These are phyloP conservation scores for Sipha maydis DNA, from an alignment of 2,888 invertebrate species.

Conservation along the genomic window DNA sequence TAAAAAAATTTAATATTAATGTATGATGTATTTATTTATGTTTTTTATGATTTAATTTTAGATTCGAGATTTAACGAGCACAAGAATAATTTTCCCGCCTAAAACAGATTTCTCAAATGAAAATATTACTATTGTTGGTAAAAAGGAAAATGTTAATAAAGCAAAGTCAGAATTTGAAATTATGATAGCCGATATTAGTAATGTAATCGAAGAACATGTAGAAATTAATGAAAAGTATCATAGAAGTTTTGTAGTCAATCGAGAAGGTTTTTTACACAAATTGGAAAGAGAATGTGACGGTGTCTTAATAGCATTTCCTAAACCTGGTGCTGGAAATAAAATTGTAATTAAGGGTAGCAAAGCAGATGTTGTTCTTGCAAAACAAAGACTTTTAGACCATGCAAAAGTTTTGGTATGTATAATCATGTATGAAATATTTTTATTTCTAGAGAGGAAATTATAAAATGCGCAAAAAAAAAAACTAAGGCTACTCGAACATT, in stretches of 20 bases:
- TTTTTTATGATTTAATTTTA: constrained; percentile 64
- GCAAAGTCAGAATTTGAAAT: constrained; percentile 86
- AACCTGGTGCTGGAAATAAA: constrained; percentile 67
- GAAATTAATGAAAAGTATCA: constrained; percentile 91
- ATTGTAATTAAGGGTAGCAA: constrained; percentile 87
- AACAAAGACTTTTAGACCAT: constrained; percentile 86
- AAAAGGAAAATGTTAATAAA: constrained; percentile 87
- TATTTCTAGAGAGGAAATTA: too few species aligned
- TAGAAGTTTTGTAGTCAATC: constrained; percentile 91
- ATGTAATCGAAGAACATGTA: constrained; percentile 88
- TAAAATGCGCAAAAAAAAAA: too few species aligned
- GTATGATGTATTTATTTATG: not conserved
- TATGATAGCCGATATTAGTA: constrained; percentile 91
- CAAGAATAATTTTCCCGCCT: constrained; percentile 91
- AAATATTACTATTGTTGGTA: constrained; percentile 92
- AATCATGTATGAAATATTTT: not conserved
- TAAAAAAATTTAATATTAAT: constrained; percentile 46
- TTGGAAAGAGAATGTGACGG: constrained; percentile 95
- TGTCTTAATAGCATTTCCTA: constrained; percentile 95
- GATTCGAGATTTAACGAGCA: constrained; percentile 92
- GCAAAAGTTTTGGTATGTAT: constrained; percentile 79
- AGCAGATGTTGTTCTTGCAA: constrained; percentile 78
- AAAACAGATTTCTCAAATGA: constrained; percentile 90
- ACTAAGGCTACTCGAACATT: too few species aligned
- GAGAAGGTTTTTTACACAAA: constrained; percentile 89